Base-by-base conservation (phyloP, 2,113 vertebrate species). In the Lucifuga dentata region DNA sequence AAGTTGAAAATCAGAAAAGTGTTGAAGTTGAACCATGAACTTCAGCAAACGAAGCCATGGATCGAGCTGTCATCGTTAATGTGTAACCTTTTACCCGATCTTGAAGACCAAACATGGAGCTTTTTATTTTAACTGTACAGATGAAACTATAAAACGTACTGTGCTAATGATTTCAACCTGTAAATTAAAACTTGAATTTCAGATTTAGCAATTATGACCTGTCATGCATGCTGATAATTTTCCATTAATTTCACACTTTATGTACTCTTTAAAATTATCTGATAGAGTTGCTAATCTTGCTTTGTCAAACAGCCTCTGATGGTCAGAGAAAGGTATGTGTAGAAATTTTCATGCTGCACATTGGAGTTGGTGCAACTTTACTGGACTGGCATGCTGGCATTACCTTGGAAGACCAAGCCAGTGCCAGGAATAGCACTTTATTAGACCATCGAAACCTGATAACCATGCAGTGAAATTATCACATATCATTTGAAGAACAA, bases 371-470 rank as follows among this genome's bases (percentile, higher is more conserved):
- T 64, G 45, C 15, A 39, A 48, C 24, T 51, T 45, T 20, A 52
- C 33, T 63, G n/a, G 44, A 63, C 56, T 6, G 16, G 15, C 26
- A 21, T 21, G 33, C n/a, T 45, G 21, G 44, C 21, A 15, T 41
- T 46, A 16, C 17, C 44, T 48, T 24, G 17, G 6, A 73, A n/a
- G 23, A 43, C 43, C 12, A 15, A 46, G n/a, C 21, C 19, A 15
- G 51, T 13, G 23, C n/a, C 57, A 43, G 40, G 21, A 60, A 21
- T 16, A 12, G 23, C 40, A 55, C 52, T 53, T 67, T 53, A 52
- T 75, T 17, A 44, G 29, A 49, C 10, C 35, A 49, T 43, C 2
- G 17, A 52, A 71, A 68, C 53, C 26, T 50, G 69, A 46, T 66
- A 35, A 71, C 45, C 32, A 50, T n/a, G 17, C n/a, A 48, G 15